Evolutionary conservation across 2,888 invertebrate species (phyloP).

Genomic region (Cyrtodaria siliqua): DNA sequence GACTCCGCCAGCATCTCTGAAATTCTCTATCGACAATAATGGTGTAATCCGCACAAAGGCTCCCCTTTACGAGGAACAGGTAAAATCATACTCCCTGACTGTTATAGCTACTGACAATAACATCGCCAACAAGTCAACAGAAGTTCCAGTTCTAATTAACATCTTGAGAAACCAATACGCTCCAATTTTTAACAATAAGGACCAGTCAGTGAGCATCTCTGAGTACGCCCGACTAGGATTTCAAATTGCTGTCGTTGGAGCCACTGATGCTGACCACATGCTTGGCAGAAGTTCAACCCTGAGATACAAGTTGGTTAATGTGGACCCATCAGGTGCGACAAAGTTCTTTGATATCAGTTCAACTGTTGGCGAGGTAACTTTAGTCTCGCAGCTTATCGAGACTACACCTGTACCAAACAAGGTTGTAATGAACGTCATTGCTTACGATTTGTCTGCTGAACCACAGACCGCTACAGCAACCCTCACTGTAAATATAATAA

Average conservation of each 20-base stretch:
- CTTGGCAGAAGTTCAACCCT: constrained; percentile 59
- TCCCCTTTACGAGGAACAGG: constrained; percentile 46
- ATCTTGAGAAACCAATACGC: constrained; percentile 67
- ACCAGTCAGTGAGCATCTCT: constrained; percentile 58
- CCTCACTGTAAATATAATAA: constrained; percentile 59
- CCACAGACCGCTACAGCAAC: constrained; percentile 57
- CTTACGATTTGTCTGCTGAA: constrained; percentile 57
- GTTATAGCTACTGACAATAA: constrained; percentile 67
- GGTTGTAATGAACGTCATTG: constrained; percentile 48
- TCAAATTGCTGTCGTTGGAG: constrained; percentile 24
- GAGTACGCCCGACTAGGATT: constrained; percentile 57
- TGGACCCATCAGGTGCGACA: constrained; percentile 11
- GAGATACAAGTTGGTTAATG: constrained; percentile 44
- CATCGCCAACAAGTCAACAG: constrained; percentile 47
- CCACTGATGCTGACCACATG: constrained; percentile 65
- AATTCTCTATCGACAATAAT: constrained; percentile 57
- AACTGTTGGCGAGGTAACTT: constrained; percentile 65
- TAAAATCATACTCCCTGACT: constrained; percentile 48
- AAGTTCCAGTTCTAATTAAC: constrained; percentile 62
- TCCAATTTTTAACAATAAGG: constrained; percentile 64
- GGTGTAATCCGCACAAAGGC: constrained; percentile 60
- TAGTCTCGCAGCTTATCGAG: constrained; percentile 46
- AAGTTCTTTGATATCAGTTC: constrained; percentile 68
- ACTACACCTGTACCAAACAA: constrained; percentile 15
- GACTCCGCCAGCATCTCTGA: constrained; percentile 56